Base-by-base conservation (phyloP, 2,797 vertebrate species). In the Telmatherina bonti region DNA sequence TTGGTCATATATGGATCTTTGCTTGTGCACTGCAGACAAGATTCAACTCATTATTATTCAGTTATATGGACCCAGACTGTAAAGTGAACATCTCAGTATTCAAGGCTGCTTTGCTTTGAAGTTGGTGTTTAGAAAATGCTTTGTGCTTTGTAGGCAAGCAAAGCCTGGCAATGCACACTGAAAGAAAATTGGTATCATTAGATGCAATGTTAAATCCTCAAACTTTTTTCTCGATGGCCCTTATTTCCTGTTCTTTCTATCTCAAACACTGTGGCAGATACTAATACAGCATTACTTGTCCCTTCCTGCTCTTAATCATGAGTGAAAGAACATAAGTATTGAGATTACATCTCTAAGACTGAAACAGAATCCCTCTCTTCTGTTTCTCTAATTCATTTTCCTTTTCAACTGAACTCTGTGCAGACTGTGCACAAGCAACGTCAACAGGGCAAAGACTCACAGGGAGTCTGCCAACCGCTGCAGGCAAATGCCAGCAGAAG, bases 381-480 rank as follows among this genome's bases (percentile, higher is more conserved):
- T 59, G 27, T 78, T 67, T 55, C 20, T 29, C 31, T 35, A 29
- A 70, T 31, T 56, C 13, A 31, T 58, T 57, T 52, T 26, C 56
- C 43, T 63, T 62, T 70, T 15, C 4, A 22, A 41, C 36, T 72
- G 47, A 63, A 55, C 45, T 74, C 8, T 65, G 52, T 61, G n/a
- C n/a, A 72, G 68, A 60, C 41, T 53, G 41, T 74, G 74, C 68
- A 81, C 61, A 80, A 73, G 66, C 56, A 41, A 59, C 62, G 84
- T 88, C 75, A 88, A 86, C 88, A 88, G 83, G 78, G 74, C 67
- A 83, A 60, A 85, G 66, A 69, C 69, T 75, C 72, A 81, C 75
- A 81, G 68, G 57, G 64, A 51, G 62, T 70, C 76, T 68, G 79
- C 81, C 72, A 77, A 65, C 71, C 67, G 81, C 83, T 89, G 76